These are phyloP conservation scores for Colletes collaris DNA, from an alignment of 2,888 invertebrate genomes.

Conservation along the genomic window DNA sequence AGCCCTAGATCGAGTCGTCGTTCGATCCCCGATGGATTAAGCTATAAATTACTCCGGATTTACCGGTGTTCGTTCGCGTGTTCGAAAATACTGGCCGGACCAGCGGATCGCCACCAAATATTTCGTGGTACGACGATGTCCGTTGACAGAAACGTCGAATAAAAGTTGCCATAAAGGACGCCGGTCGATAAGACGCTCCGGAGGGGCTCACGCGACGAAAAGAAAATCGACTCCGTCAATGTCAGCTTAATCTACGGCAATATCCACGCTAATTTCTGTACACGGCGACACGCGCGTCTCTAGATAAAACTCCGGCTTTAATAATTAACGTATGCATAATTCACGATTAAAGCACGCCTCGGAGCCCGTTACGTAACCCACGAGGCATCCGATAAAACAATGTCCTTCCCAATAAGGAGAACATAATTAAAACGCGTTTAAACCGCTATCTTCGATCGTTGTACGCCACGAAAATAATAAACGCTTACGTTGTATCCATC, in stretches of 20 bases:
- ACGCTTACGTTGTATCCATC: neutral
- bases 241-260: conserved; percentile 24
- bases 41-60: conserved; percentile 16
- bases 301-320: conserved; percentile 49
- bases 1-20: neutral
- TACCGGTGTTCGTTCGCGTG: neutral
- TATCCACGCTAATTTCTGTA: conserved; percentile 22
- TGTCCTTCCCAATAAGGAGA: neutral
- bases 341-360: conserved; percentile 11
- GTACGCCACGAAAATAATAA: neutral
- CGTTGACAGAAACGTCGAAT: conserved; percentile 4
- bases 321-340: conserved; percentile 57
- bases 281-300: conserved; percentile 27
- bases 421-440: neutral
- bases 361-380: neutral
- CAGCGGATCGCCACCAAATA: neutral
- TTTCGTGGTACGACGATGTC: neutral
- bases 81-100: neutral
- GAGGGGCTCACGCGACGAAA: neutral
- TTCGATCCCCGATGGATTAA: conserved; percentile 6
- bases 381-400: conserved; percentile 11
- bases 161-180: neutral
- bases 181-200: neutral
- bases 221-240: neutral
- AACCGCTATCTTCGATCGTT: neutral